Percentiles rank a stretch among this genome's conserved stretches.
These are phyloP conservation scores for Taeniopygia guttata DNA, from an alignment of 2,797 vertebrate species.

Conservation along the genomic window DNA sequence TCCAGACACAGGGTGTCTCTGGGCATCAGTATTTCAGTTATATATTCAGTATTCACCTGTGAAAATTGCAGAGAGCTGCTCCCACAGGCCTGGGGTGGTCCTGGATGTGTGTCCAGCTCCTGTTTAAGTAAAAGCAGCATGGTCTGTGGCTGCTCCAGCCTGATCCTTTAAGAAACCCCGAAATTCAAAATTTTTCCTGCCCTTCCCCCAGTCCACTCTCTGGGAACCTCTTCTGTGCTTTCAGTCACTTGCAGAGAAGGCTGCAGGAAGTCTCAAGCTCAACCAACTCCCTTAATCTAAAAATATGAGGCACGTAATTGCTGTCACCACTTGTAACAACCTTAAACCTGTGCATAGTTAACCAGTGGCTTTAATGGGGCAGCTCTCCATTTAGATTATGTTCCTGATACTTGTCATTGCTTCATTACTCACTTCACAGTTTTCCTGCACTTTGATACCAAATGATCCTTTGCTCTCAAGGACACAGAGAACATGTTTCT, in stretches of 20 bases:
- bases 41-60: neutral
- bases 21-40: neutral
- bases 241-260: neutral
- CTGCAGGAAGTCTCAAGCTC: neutral
- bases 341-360: neutral
- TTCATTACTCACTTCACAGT: constrained; percentile 36
- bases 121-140: neutral
- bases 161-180: neutral
- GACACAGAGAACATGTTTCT: neutral
- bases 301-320: neutral
- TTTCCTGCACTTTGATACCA: constrained; percentile 28
- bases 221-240: neutral
- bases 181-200: neutral
- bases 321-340: neutral
- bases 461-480: constrained; percentile 9
- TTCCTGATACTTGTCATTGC: neutral
- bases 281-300: neutral
- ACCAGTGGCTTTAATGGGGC: neutral
- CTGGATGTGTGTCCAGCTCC: neutral
- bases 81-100: neutral
- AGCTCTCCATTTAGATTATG: neutral
- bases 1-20: neutral
- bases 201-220: accelerated
- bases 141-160: neutral
- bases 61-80: neutral